A percentile compares a stretch with the other conserved stretches of the same genome.
These are phyloP conservation scores for Acromyrmex echinatior DNA, from an alignment of 1,140 invertebrate genomes.

Conservation along the genomic window DNA sequence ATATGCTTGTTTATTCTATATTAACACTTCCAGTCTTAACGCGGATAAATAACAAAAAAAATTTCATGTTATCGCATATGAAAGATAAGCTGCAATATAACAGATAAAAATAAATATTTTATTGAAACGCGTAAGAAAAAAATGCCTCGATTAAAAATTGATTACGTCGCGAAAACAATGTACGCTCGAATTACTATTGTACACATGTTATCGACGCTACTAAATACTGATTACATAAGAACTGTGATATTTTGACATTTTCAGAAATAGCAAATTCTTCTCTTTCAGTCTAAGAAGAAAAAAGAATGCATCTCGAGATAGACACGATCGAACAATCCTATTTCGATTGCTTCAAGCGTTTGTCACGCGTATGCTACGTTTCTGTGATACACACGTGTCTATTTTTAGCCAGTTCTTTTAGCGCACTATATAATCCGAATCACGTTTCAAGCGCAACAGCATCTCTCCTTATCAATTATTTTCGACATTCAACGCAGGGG, in stretches of 20 bases:
- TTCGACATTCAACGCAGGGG: background rate
- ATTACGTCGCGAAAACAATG: background rate
- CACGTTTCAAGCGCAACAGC: background rate
- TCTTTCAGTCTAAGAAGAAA: background rate
- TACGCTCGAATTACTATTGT: background rate
- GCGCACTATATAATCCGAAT: constrained; percentile 5
- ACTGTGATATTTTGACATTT: background rate
- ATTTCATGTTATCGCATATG: background rate
- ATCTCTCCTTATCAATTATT: constrained; percentile 6
- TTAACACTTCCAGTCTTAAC: background rate
- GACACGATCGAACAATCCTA: background rate
- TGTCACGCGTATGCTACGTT: background rate
- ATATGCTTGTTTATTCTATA: background rate
- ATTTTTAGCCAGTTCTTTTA: constrained; percentile 44
- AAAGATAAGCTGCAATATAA: background rate
- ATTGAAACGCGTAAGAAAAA: background rate
- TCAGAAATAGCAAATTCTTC: background rate
- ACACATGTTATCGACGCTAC: background rate
- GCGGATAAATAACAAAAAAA: constrained; percentile 11
- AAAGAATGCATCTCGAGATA: background rate
- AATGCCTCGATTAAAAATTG: background rate
- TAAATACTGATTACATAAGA: background rate
- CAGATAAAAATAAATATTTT: constrained; percentile 5
- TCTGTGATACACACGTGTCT: constrained; percentile 10
- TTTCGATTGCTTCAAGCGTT: background rate